These are phyloP conservation scores for Platyrinchus mystaceus DNA, from an alignment of 2,797 vertebrate species.

Conservation along the genomic window DNA sequence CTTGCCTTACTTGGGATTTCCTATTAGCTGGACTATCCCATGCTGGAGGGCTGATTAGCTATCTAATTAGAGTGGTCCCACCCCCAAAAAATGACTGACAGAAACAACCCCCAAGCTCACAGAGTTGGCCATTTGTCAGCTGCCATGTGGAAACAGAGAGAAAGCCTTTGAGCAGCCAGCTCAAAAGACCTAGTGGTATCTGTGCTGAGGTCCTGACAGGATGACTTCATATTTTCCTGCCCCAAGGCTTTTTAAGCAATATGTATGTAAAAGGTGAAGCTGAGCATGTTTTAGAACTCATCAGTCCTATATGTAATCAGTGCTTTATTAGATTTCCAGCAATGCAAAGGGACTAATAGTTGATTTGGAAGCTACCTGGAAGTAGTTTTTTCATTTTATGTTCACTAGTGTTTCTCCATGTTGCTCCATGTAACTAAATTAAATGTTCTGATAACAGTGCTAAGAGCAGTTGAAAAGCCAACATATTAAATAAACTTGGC, in stretches of 20 bases:
- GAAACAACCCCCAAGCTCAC: background rate
- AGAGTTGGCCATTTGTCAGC: background rate
- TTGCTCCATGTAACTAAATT: background rate
- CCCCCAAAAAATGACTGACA: background rate
- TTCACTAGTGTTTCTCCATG: background rate
- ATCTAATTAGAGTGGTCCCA: background rate
- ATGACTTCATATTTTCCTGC: background rate
- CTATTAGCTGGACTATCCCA: background rate
- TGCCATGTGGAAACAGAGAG: background rate
- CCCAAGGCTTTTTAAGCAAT: constrained; percentile 17
- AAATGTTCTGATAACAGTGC: constrained; percentile 28
- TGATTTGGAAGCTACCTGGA: background rate
- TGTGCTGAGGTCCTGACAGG: background rate
- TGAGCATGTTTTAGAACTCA: background rate
- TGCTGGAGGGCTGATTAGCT: background rate
- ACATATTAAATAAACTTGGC: constrained; percentile 54
- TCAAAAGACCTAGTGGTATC: background rate
- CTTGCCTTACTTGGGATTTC: background rate
- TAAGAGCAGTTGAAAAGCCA: constrained; percentile 40
- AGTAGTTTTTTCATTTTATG: constrained; percentile 19
- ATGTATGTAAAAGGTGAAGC: constrained; percentile 13
- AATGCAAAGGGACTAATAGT: background rate
- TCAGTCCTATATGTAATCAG: background rate
- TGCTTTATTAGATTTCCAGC: constrained; percentile 4
- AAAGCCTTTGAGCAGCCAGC: background rate